Evolutionary conservation across 2,888 invertebrate species (phyloP), one percentile per base, ranked within the genome.

Genomic region (Cryptops parisi): DNA sequence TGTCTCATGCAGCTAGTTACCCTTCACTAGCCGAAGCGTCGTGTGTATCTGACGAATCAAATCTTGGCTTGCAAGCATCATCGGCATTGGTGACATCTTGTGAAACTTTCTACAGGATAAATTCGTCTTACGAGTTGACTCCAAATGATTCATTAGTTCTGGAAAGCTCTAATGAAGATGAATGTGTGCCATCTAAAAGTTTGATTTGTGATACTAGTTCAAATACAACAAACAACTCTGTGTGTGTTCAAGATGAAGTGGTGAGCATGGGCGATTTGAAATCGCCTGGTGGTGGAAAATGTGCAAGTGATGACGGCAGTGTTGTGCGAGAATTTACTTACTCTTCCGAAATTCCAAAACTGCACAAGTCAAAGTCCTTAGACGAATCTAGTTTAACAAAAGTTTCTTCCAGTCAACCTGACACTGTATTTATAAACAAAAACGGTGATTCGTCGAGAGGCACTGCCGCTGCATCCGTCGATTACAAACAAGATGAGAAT

Each of bases 21-120:
- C 52, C 52, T n/a, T 45, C 44, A 26, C n/a, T 52, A n/a, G 45
- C 26, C 21, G 52, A 52, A n/a, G 52, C 52, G 12, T 22, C 52
- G n/a, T 27, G 52, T 33, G 33, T 15, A 33, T 9, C 9, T 33
- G 6, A 33, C 15, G 33, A 15, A 15, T 9, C 33, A 9, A 15
- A 15, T 33, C 9, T 9, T 33, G 33, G 15, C 15, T 15, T 33
- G 6, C n/a, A n/a, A n/a, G n/a, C n/a, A n/a, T n/a, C n/a, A n/a
- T 33, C 33, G 6, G 9, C 33, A 33, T 6, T 9, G 15, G 33
- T 33, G 6, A 33, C 6, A 33, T 33, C 33, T 15, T n/a, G n/a
- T n/a, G n/a, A n/a, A n/a, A n/a, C n/a, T n/a, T n/a, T n/a, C n/a
- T n/a, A n/a, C n/a, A n/a, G n/a, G n/a, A n/a, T n/a, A n/a, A n/a